Evolutionary conservation across 2,797 vertebrate genomes (phyloP).

Genomic region (Muraenolepis orangiensis): DNA sequence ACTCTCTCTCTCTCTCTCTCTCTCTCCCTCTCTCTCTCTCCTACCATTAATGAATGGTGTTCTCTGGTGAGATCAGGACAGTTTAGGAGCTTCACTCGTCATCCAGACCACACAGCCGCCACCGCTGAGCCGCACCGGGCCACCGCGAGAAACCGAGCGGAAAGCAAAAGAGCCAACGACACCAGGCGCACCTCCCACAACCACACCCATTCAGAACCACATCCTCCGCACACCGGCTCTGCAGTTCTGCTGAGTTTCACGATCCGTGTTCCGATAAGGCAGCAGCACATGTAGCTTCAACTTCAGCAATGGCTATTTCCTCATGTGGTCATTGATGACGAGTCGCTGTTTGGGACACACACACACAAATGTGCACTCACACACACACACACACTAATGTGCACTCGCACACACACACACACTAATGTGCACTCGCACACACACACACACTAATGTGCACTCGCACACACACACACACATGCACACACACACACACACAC

Average conservation of each 20-base stretch:
- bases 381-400: constrained; percentile 9
- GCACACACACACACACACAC: not conserved
- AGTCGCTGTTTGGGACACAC: not conserved
- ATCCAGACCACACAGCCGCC: too few species aligned
- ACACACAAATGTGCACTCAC: too few species aligned
- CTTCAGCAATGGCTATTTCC: not conserved
- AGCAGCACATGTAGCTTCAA: too few species aligned
- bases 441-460: constrained; percentile 9
- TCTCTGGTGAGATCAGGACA: not conserved
- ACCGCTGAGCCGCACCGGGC: not conserved
- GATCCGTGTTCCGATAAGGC: not conserved
- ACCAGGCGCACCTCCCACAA: not conserved
- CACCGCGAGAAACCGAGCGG: not conserved
- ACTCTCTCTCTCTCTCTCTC: too few species aligned
- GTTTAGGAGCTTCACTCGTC: not conserved
- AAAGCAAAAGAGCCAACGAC: not conserved
- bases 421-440: not conserved
- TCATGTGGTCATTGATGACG: not conserved
- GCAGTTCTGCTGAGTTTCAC: not conserved
- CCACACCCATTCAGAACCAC: not conserved
- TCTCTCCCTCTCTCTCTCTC: too few species aligned
- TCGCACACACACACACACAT: too few species aligned
- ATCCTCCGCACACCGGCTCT: not conserved
- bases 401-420: too few species aligned
- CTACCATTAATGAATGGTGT: too few species aligned